A percentile compares a stretch with the other conserved stretches of the same genome.
These are phyloP conservation scores for Anolis apletophallus DNA, from an alignment of 2,797 vertebrate species.

Conservation along the genomic window DNA sequence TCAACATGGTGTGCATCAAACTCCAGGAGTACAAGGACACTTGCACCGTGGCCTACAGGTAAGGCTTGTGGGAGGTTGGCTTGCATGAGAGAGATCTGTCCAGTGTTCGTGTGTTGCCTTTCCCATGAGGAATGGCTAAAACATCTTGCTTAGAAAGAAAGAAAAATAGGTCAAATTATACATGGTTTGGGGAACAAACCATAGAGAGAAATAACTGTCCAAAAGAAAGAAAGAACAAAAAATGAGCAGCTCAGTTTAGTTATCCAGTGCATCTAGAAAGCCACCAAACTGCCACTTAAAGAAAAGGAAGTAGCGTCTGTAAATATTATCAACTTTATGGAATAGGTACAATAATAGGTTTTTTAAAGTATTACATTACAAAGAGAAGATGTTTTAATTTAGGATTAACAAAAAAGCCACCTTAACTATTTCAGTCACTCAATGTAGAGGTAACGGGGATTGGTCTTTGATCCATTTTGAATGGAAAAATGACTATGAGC, in stretches of 20 bases:
- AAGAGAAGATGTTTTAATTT: background rate
- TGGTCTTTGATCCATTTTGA: too few species aligned
- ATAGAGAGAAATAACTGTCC: too few species aligned
- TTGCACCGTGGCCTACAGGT: conserved; percentile 94
- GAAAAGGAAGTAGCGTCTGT: background rate
- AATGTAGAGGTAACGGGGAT: too few species aligned
- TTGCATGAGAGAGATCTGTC: too few species aligned
- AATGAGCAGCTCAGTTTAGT: too few species aligned
- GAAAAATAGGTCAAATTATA: background rate
- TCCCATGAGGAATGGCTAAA: background rate
- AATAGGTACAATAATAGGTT: background rate
- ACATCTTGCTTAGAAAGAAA: conserved; percentile 27
- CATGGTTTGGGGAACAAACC: too few species aligned
- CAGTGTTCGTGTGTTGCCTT: background rate
- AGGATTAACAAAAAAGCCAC: background rate
- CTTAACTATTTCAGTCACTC: too few species aligned
- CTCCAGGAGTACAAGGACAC: conserved; percentile 98
- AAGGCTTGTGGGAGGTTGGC: background rate
- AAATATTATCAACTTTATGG: background rate
- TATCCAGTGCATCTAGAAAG: background rate
- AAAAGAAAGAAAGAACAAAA: too few species aligned
- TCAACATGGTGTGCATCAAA: conserved; percentile 97
- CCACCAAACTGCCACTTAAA: background rate
- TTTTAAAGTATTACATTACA: too few species aligned
- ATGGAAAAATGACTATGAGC: too few species aligned